These are phyloP conservation scores for Gasterosteus nipponicus DNA, from an alignment of 2,113 vertebrate species.

Conservation along the genomic window DNA sequence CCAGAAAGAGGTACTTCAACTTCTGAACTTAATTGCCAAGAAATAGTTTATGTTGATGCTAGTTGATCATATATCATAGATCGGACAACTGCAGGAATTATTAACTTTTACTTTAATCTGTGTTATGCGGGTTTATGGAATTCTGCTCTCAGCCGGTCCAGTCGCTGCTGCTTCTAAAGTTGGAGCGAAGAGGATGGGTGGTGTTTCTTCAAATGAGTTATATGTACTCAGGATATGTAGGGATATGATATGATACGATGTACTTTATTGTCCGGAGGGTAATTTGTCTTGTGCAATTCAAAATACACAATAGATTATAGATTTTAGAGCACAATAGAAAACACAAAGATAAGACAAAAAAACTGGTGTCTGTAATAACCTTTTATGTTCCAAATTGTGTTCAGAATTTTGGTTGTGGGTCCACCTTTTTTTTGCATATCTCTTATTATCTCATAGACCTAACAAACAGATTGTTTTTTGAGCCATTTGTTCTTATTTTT, in stretches of 20 bases:
- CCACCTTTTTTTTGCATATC: not conserved
- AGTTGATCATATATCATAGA: not conserved
- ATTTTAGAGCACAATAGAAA: too few species aligned
- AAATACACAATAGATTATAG: too few species aligned
- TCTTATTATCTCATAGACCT: not conserved
- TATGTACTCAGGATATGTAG: not conserved
- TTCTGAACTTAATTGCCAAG: not conserved
- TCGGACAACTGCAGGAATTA: not conserved
- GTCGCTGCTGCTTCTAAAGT: not conserved
- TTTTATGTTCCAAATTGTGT: not conserved
- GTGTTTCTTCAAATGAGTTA: not conserved
- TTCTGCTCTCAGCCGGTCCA: not conserved
- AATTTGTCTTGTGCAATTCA: too few species aligned
- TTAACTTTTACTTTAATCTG: too few species aligned
- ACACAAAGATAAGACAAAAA: not conserved
- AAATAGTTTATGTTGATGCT: not conserved
- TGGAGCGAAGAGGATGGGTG: not conserved
- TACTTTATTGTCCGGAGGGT: too few species aligned
- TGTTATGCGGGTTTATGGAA: not conserved
- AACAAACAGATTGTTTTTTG: not conserved
- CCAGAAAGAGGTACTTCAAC: not conserved
- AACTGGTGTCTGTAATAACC: not conserved
- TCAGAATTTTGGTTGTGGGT: conserved; percentile 5
- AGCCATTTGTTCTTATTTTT: not conserved
- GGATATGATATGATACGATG: too few species aligned